Base-by-base conservation (phyloP, 2,113 vertebrate species). In the Cairina moschata region DNA sequence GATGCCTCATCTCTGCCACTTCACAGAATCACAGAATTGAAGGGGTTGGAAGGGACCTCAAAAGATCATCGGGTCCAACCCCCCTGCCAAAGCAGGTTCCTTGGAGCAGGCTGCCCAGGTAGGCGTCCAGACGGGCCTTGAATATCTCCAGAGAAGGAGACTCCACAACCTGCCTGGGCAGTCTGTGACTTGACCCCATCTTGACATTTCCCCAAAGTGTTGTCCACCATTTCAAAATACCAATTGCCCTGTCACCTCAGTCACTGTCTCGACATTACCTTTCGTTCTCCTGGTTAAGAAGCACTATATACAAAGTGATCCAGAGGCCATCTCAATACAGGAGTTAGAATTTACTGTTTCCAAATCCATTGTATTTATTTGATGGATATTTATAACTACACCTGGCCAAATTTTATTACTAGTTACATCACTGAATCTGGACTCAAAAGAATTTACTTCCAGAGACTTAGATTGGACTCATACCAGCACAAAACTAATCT, bases 401-500 rank as follows among this genome's bases (percentile, higher is more conserved):
- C 25, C 25, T 31, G 55, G 50, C 65, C 60, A 90, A 91, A 76
- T 75, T 21, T 69, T 83, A 63, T 72, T 89, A 67, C 36, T 76
- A 58, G 22, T 69, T 74, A 74, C 42, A 72, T 67, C 65, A 75
- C 26, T 56, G 80, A 60, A 82, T 78, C 38, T 36, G n/a, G 56
- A 83, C 69, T 92, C 1, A 0, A 59, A 94, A 81, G 32, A 40
- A 34, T 88, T 91, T 90, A 52, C 68, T 94, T 88, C 73, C 77
- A 28, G 5, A 56, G 66, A 76, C 73, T 73, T 91, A 86, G 34
- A 92, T 88, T 59, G 68, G 46, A 67, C 28, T 86, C 17, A 66
- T 34, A 95, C 59, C 44, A 91, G 28, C 46, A 58, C 65, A 94
- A 95, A 93, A 88, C 67, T 80, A 46, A 94, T 86, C 69, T 84